Evolutionary conservation across 1,140 invertebrate species (phyloP).

Genomic region (Caerostris extrusa): DNA sequence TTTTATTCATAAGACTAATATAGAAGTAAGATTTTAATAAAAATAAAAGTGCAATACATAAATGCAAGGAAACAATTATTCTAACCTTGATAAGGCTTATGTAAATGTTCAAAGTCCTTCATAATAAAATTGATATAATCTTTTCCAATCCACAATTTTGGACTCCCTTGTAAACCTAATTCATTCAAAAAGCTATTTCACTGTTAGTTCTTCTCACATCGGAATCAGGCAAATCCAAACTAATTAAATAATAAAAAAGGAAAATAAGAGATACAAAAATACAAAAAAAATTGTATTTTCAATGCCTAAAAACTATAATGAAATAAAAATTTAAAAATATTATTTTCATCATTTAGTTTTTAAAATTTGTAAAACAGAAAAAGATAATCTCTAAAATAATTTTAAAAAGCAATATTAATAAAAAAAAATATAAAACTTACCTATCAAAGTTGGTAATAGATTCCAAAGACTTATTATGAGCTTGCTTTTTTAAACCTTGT

Average conservation of each 20-base stretch:
- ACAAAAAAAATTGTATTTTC: not conserved
- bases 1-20: too few relatives aligned
- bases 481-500: constrained; percentile 74
- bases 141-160: constrained; percentile 98
- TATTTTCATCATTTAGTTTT: not conserved
- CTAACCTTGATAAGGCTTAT: constrained; percentile 91
- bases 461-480: constrained; percentile 74
- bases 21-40: too few relatives aligned
- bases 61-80: not conserved
- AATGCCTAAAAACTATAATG: not conserved
- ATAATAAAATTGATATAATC: constrained; percentile 99
- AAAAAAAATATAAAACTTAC: constrained; percentile 3
- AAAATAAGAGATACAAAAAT: not conserved
- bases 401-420: not conserved
- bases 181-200: constrained; percentile 76
- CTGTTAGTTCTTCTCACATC: constrained; percentile 63
- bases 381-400: not conserved
- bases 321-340: not conserved
- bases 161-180: constrained; percentile 78
- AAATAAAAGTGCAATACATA: not conserved
- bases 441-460: constrained; percentile 62
- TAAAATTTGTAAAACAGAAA: not conserved
- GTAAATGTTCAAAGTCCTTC: constrained; percentile 96
- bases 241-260: not conserved
- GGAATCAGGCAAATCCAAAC: constrained; percentile 69